A percentile compares a stretch with the other conserved stretches of the same genome.
These are phyloP conservation scores for Lamellibrachia satsuma DNA, from an alignment of 2,888 invertebrate species.

Conservation along the genomic window DNA sequence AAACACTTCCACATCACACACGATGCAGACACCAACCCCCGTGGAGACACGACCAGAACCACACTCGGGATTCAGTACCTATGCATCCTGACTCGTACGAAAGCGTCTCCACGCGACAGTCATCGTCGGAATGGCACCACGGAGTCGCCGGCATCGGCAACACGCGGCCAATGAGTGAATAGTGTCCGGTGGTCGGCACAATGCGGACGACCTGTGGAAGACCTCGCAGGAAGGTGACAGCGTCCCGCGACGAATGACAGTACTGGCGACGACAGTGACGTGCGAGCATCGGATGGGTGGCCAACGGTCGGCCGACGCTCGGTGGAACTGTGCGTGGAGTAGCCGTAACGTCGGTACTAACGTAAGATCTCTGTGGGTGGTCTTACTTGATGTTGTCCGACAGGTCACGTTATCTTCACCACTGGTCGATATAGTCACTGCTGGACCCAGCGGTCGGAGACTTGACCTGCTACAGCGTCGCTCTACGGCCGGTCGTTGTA, in stretches of 20 bases:
- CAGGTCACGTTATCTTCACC: neutral
- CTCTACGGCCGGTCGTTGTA: neutral
- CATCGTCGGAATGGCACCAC: neutral
- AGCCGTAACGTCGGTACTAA: neutral
- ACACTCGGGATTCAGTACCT: neutral
- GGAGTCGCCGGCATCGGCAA: neutral
- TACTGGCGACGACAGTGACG: neutral
- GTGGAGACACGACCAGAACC: neutral
- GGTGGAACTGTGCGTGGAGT: neutral
- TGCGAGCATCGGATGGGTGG: neutral
- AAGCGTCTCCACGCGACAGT: neutral
- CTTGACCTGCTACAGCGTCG: neutral
- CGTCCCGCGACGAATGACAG: neutral
- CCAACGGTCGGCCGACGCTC: neutral
- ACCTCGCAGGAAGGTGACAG: neutral
- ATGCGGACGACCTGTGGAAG: neutral
- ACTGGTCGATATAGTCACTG: neutral
- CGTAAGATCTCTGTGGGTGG: neutral
- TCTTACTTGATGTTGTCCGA: neutral
- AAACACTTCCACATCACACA: neutral
- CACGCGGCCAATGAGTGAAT: neutral
- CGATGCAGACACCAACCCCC: neutral
- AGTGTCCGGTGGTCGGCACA: neutral
- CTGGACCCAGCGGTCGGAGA: neutral
- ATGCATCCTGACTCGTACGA: neutral